phyloP scores from a whole-genome alignment of 2,888 invertebrate species.

The Zygothrica quintamaculata region DNA sequence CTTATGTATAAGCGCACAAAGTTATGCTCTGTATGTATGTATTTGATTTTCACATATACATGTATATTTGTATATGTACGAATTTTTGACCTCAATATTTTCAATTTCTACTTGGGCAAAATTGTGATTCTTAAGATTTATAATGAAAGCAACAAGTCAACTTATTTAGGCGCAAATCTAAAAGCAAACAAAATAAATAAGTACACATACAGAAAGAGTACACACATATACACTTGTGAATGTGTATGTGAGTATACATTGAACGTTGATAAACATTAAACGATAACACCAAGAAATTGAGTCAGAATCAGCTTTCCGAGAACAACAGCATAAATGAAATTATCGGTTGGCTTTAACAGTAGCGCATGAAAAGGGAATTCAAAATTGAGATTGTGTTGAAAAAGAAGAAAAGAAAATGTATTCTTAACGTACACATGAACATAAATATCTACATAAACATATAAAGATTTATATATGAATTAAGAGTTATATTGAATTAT shows the following conservation, averaged over 20 bases:
- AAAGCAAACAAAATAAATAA: conserved; percentile 36
- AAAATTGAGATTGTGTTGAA: conserved; percentile 16
- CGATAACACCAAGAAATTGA: conserved; percentile 55
- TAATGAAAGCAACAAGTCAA: conserved; percentile 42
- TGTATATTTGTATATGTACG: conserved; percentile 5
- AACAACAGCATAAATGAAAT: conserved; percentile 29
- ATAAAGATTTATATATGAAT: no score
- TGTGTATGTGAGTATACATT: conserved; percentile 10
- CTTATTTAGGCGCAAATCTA: conserved; percentile 41
- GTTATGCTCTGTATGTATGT: conserved; percentile 14
- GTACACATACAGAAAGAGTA: not conserved
- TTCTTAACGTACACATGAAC: not conserved
- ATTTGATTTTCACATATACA: not conserved
- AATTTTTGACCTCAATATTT: conserved; percentile 44
- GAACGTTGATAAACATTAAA: conserved; percentile 46
- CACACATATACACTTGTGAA: not conserved
- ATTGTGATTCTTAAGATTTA: conserved; percentile 41
- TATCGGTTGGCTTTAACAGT: conserved; percentile 16
- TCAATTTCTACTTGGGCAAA: conserved; percentile 31
- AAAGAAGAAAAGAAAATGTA: not conserved
- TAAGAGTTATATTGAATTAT: no score
- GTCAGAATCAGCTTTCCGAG: conserved; percentile 36
- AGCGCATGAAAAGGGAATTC: conserved; percentile 12
- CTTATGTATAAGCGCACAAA: not conserved
- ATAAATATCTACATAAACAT: conserved; percentile 87